phyloP scores from a whole-genome alignment of 2,888 invertebrate species.

The Danaus chrysippus region DNA sequence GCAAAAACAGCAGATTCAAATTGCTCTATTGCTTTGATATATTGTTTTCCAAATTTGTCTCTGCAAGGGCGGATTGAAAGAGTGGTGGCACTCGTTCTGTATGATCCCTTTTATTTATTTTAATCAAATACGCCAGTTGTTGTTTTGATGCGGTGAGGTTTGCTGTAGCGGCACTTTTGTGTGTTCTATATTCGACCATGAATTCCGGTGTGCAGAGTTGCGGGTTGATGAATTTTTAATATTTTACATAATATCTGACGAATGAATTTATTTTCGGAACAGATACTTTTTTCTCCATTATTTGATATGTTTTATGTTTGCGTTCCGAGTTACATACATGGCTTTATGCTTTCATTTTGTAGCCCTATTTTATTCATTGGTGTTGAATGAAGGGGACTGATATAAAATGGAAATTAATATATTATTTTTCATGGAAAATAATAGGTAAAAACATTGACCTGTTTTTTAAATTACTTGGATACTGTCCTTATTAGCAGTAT shows the following conservation, averaged over 20 bases:
- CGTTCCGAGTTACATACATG: conserved; percentile 36
- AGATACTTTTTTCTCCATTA: conserved; percentile 63
- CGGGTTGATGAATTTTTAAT: conserved; percentile 74
- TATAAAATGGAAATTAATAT: conserved; percentile 17
- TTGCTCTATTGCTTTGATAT: conserved; percentile 26
- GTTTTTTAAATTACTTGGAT: conserved; percentile 20
- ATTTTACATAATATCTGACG: conserved; percentile 71
- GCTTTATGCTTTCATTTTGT: conserved; percentile 35
- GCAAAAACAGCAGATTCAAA: conserved; percentile 1
- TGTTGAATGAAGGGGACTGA: conserved; percentile 14
- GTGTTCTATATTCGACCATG: conserved; percentile 62
- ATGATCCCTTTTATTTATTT: conserved; percentile 72
- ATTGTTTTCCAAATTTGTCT: conserved; percentile 29
- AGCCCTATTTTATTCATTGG: conserved; percentile 18
- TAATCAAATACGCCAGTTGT: conserved; percentile 69
- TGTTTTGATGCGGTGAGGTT: conserved; percentile 67
- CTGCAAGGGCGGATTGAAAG: conserved; percentile 18
- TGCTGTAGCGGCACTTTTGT: conserved; percentile 64
- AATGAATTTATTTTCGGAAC: conserved; percentile 66
- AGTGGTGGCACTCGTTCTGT: conserved; percentile 40
- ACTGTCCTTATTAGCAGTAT: conserved; percentile 8
- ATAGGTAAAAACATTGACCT: too few relatives aligned
- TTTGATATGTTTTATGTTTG: conserved; percentile 65
- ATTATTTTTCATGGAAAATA: too few relatives aligned
- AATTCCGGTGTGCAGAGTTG: conserved; percentile 65